phyloP scores from a whole-genome alignment of 1,140 invertebrate species.

The Caenorhabditis elegans region WBcel235 BX284605.5:12000001-12000500 shows the following conservation, averaged over 20 bases:
- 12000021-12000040: conserved; percentile 42
- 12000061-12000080: conserved; percentile 37
- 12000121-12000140: neutral
- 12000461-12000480: conserved; percentile 43
- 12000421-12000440: conserved; percentile 43
- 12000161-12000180: conserved; percentile 36
- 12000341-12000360: conserved; percentile 39
- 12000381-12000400: conserved; percentile 45
- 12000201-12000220: conserved; percentile 41
- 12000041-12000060: conserved; percentile 42
- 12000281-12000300: conserved; percentile 43
- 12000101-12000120: neutral
- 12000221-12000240: conserved; percentile 36
- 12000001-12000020: conserved; percentile 42
- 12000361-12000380: conserved; percentile 39
- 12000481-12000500: conserved; percentile 37
- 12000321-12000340: conserved; percentile 40
- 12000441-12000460: conserved; percentile 43
- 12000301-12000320: conserved; percentile 31
- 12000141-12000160: conserved; percentile 18
- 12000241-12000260: conserved; percentile 38
- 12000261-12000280: conserved; percentile 33
- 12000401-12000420: conserved; percentile 45
- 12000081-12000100: conserved; percentile 39
- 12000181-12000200: conserved; percentile 32